Evolutionary conservation across 2,888 invertebrate genomes (phyloP), one percentile per base, ranked within the genome.

Genomic region (Aporophyla lueneburgensis): DNA sequence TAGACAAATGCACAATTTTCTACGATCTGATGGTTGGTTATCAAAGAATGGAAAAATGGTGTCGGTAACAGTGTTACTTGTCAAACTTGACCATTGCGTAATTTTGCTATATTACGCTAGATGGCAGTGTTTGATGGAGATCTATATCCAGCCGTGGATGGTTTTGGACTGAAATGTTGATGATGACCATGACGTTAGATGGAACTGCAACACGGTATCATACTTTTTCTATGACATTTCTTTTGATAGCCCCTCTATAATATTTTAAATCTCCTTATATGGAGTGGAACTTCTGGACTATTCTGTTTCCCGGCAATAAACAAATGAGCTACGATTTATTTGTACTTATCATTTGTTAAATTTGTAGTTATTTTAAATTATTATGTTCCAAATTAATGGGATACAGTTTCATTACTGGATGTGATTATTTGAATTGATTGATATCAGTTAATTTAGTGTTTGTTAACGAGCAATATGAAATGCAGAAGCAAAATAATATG

Each of bases 311-410:
- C 19, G 58, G n/a, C 24, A 33, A 61, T 68, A 61, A 71, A 79
- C 63, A 73, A 78, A 68, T 46, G 62, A 54, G 16, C 33, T 51
- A 53, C 62, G n/a, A 83, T 78, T 82, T 58, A 73, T 70, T 70
- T 58, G 43, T 2, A n/a, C n/a, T n/a, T n/a, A 12, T 33, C 54
- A 43, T 71, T 81, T 51, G 43, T 65, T 71, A 40, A 59, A 27
- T 59, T 43, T 61, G 49, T n/a, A 33, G 21, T 43, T 53, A 72
- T 71, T 67, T 61, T 49, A 70, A 79, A 58, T 58, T 53, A 58
- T 51, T 54, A 33, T 14, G 49, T 59, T 65, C 16, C 1, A 54
- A 66, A 65, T 71, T 24, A 63, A 79, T 77, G 14, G n/a, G 21
- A 7, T 58, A n/a, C 19, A 71, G 51, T 63, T 69, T 46, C 6